Evolutionary conservation across 2,113 vertebrate species (phyloP), one percentile per base, ranked within the genome.

Genomic region (Neolamprologus ventralis): DNA sequence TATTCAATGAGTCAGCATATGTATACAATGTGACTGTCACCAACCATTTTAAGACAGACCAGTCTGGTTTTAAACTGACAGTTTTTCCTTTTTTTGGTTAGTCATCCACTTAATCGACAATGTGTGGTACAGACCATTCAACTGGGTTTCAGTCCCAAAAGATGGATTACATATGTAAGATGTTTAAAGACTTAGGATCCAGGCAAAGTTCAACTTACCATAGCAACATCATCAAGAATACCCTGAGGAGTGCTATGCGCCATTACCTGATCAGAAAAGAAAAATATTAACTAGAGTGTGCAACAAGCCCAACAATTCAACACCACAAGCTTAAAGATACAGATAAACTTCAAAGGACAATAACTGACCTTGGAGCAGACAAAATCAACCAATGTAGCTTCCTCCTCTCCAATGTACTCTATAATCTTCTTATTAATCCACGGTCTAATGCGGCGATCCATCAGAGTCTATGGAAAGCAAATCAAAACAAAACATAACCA

Each of bases 401-500:
- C 99, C 94, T 99, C 99, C 96, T 99, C 99, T 45, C 98, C 99
- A 68, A 99, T 99, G 95, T 99, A 99, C 94, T 99, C 99, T 93
- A 99, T 99, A 81, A 99, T 99, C 96, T 99, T 99, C 96, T 99
- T 99, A 93, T 99, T 99, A 92, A 99, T 99, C 99, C 99, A 99
- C 0, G 98, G 98, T 95, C 97, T 97, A 92, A 99, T 99, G 91
- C 98, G 97, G n/a, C 98, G 97, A 91, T 99, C 98, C 99, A 99
- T 99, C 91, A 99, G 89, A 23, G 97, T 98, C 98, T 99, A 71
- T 11, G 83, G 33, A 28, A 17, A 19, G 31, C 45, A 85, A 68
- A 40, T 14, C 14, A 89, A 2, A 80, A 85, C 10, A 81, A 73
- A 6, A 45, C 8, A 68, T 3, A 63, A 63, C 31, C 17, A 63